Base-by-base conservation (phyloP, 2,113 vertebrate genomes). In the Solea solea region DNA sequence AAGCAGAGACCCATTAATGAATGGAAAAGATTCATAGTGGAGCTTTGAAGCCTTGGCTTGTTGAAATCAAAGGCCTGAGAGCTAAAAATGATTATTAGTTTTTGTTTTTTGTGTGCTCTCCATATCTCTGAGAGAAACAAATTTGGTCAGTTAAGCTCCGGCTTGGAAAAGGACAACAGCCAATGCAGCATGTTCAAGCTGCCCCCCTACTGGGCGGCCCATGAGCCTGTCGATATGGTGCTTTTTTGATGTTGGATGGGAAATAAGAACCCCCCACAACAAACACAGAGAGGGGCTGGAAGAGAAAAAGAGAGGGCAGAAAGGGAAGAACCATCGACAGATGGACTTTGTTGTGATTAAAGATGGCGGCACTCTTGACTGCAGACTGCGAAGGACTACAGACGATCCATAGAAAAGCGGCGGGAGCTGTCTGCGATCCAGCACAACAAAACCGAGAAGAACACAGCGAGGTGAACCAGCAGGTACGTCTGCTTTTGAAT, bases 31-130 rank as follows among this genome's bases (percentile, higher is more conserved):
- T 92, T 87, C 89, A 90, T 91, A 88, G 90, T 90, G 88, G 88
- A 89, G 90, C 92, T 92, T 94, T 95, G 94, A 94, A 89, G 91
- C 89, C 89, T 89, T 13, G 91, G 85, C 90, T 94, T 93, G 81
- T 77, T 80, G 89, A 94, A 95, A 96, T 95, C 94, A 96, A 96
- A 96, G 95, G 87, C 82, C 88, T 76, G 67, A 86, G 70, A 86
- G 76, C 71, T 76, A 79, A 89, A 21, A 91, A 84, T 86, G 52
- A 45, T 83, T 14, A 15, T 12, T 34, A 21, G 42, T 9, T 21
- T 42, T 42, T 56, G 15, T 88, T 88, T 91, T 86, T 34, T 15
- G 72, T 15, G 72, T 86, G 65, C 82, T 76, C 66, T 73, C 64
- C 76, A 58, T 74, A 72, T 80, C 69, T 80, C 83, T 81, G 90